phyloP scores from a whole-genome alignment of 2,888 invertebrate species.

The Erebia ligea region DNA sequence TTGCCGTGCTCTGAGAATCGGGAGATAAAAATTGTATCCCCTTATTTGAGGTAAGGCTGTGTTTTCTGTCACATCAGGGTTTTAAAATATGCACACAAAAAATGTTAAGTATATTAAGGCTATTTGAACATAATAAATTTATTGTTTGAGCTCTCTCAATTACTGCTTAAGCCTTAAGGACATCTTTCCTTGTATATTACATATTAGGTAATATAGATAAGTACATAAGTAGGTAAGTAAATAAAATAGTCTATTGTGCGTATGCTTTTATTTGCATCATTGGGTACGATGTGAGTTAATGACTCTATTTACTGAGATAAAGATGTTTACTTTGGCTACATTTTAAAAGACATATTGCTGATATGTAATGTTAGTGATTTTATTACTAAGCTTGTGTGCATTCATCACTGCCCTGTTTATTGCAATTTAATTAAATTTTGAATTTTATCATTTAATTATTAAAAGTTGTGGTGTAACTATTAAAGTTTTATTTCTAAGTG shows the following conservation, averaged over 20 bases:
- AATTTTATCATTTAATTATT: neutral
- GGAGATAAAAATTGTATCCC: too few relatives aligned
- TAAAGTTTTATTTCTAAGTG: neutral
- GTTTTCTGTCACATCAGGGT: too few relatives aligned
- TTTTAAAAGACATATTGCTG: conserved; percentile 46
- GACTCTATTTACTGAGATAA: conserved; percentile 64
- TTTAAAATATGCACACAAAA: too few relatives aligned
- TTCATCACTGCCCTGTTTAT: conserved; percentile 24
- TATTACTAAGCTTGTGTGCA: conserved; percentile 36
- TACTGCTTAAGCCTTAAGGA: neutral
- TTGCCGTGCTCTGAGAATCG: too few relatives aligned
- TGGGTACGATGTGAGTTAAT: conserved; percentile 57
- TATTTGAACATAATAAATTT: too few relatives aligned
- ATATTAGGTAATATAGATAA: neutral
- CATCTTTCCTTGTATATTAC: neutral
- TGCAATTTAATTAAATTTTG: conserved; percentile 8
- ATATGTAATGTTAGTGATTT: conserved; percentile 43
- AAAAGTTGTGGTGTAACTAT: neutral
- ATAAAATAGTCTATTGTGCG: conserved; percentile 5
- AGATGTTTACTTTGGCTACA: conserved; percentile 57
- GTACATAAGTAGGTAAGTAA: conserved; percentile 13
- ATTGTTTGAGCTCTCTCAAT: neutral
- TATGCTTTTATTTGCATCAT: conserved; percentile 41
- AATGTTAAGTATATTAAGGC: too few relatives aligned
- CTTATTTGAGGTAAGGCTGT: too few relatives aligned